Base-by-base conservation (phyloP, 2,113 vertebrate species). In the Elanus axillaris region DNA sequence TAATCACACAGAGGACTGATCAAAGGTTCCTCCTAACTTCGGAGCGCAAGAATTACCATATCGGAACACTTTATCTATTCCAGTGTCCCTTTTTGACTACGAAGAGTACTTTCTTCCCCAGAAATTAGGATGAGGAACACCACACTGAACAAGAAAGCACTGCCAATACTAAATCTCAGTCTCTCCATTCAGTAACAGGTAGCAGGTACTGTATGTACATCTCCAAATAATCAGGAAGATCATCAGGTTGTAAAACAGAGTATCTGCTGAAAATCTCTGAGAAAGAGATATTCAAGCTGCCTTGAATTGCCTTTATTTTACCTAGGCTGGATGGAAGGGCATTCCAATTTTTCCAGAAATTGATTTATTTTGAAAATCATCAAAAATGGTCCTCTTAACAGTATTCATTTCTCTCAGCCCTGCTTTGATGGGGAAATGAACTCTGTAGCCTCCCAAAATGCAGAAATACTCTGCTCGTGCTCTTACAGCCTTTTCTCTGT, bases 1-100 rank as follows among this genome's bases (percentile, higher is more conserved):
- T 93, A 96, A 95, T 89, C 73, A 91, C 3, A 31, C 62, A 89
- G 60, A 55, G 19, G 75, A 67, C 47, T 93, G 91, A 96, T 94
- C 86, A 97, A 94, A 96, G 62, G 53, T 68, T 93, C 84, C 42
- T 68, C 1, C 0, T 78, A 85, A 75, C 80, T 95, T 58, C 2
- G 4, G 73, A 93, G 56, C 3, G 1, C 36, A 87, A 56, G 64
- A 81, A 95, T 81, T 94, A 67, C 43, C 72, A 89, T 74, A 86
- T 47, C 27, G 47, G 42, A 90, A 86, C 19, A 67, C 10, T 95
- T 87, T 78, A 86, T 86, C 90, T 86, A 18, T 42, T 72, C 71
- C 75, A 80, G 11, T 7, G 11, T 83, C 67, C 32, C 43, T 45
- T 75, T 40, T 59, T 58, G 50, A 71, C 14, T 80, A 38, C 26